Conservation (phyloP, 1,140 invertebrate genomes). For the Oedothorax gibbosus region DNA sequence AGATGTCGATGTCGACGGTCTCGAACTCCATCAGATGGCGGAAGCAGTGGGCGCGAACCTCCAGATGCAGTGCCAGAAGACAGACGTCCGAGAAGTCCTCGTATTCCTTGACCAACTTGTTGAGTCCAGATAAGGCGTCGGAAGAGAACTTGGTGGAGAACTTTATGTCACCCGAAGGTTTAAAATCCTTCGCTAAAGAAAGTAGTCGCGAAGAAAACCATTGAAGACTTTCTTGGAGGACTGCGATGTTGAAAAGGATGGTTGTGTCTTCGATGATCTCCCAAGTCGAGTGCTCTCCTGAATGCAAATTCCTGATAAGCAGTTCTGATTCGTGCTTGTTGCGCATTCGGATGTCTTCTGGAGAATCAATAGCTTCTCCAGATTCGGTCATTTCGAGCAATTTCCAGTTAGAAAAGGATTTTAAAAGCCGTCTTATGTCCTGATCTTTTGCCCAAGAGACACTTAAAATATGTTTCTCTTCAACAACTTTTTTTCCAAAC, state of each 20-base stretch:
- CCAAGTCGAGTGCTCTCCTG: slow-evolving; percentile 82
- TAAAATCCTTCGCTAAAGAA: not conserved
- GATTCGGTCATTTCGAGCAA: slow-evolving; percentile 71
- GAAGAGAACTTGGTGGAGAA: not conserved
- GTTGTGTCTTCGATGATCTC: slow-evolving; percentile 85
- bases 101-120: slow-evolving; percentile 82
- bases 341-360: slow-evolving; percentile 81
- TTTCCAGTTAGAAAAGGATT: slow-evolving; percentile 84
- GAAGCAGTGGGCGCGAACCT: slow-evolving; percentile 93
- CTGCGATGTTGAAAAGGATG: slow-evolving; percentile 83
- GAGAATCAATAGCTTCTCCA: slow-evolving; percentile 67
- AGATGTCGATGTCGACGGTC: slow-evolving; percentile 74
- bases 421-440: slow-evolving; percentile 90
- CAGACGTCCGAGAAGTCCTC: slow-evolving; percentile 91
- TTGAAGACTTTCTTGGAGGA: slow-evolving; percentile 84
- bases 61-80: slow-evolving; percentile 89
- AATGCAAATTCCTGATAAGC: slow-evolving; percentile 84
- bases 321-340: slow-evolving; percentile 92
- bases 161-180: not conserved
- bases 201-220: slow-evolving; percentile 33
- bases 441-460: slow-evolving; percentile 94
- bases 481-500: slow-evolving; percentile 63
- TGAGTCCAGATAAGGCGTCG: slow-evolving; percentile 62
- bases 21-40: slow-evolving; percentile 81
- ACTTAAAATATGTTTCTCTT: slow-evolving; percentile 84